A percentile compares a stretch with the other conserved stretches of the same genome.
Evolutionary conservation across 2,113 vertebrate species (phyloP).

Genomic region (Nestor notabilis): DNA sequence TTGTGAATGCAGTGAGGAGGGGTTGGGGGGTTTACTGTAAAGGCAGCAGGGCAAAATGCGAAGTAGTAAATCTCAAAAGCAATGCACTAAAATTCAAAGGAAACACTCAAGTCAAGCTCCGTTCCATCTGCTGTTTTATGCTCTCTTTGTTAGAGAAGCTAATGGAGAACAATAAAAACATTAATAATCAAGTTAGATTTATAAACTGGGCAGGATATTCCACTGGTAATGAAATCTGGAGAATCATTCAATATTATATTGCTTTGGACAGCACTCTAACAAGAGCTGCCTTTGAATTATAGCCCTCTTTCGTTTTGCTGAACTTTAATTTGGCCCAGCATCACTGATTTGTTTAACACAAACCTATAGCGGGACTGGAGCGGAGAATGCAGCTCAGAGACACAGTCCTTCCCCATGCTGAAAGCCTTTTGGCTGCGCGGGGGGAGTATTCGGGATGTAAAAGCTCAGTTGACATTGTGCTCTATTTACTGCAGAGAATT

Average conservation of each 20-base stretch:
- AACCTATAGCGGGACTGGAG: background rate
- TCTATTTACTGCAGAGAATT: slow-evolving; percentile 33
- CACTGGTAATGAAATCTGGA: slow-evolving; percentile 31
- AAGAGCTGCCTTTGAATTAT: slow-evolving; percentile 36
- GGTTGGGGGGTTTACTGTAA: background rate
- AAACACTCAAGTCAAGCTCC: slow-evolving; percentile 1
- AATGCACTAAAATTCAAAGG: background rate
- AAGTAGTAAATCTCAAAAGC: background rate
- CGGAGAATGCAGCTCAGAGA: background rate
- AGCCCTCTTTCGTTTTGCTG: background rate
- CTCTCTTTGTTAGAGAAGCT: background rate
- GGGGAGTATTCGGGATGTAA: background rate
- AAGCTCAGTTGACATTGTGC: background rate
- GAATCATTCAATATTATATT: slow-evolving; percentile 19
- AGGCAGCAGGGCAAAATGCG: background rate
- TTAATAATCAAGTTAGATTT: slow-evolving; percentile 56
- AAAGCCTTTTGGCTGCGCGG: background rate
- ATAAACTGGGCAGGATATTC: slow-evolving; percentile 48
- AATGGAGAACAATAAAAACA: slow-evolving; percentile 53
- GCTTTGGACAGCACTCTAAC: slow-evolving; percentile 42
- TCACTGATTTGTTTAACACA: background rate
- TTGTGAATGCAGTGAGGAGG: background rate
- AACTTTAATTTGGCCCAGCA: slow-evolving; percentile 53
- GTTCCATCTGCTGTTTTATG: slow-evolving; percentile 9
- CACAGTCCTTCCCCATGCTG: background rate